Base-by-base conservation (phyloP, 1,140 invertebrate species). In the Diorhabda sublineata region DNA sequence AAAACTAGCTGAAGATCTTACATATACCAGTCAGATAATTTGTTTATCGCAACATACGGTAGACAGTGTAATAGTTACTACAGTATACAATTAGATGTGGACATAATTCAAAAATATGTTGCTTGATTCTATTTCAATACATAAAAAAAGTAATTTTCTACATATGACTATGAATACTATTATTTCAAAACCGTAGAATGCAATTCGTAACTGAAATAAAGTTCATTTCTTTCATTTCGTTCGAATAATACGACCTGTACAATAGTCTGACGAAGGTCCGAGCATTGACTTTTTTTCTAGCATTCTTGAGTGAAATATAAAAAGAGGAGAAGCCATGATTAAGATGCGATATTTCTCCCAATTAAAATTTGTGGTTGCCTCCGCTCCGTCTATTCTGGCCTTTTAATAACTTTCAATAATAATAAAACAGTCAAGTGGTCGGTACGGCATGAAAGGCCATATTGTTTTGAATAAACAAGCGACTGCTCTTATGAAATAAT, bases 401-500 rank as follows among this genome's bases (percentile, higher is more conserved):
- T 66, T 45, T 45, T 61, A 70, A 70, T 67, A 67, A 67, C 59
- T 69, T 69, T 72, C 67, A 65, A 70, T 70, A 61, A 70, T 69
- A 68, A 74, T 74, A 74, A 74, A 74, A 67, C 69, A 72, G 70
- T 71, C 73, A 72, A 71, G 71, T 66, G 73, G 71, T 67, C 70
- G 72, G 69, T 67, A 42, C 68, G 66, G 67, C 58, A 74, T 74
- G 73, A 74, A 74, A 74, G 73, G 73, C 70, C 65, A 52, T 70
- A 74, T 74, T 74, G 73, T 74, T 71, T 72, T 61, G 62, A 69
- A 71, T 67, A 74, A 74, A 74, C 73, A 74, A 69, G 69, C 70
- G 69, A 72, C 73, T 70, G 73, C 73, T 74, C 73, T 74, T 74
- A 72, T 64, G 64, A 71, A 72, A 74, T 74, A 74, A 74, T 74